These are phyloP conservation scores for Ivindomyrus marchei DNA, from an alignment of 2,113 vertebrate genomes.

Conservation along the genomic window DNA sequence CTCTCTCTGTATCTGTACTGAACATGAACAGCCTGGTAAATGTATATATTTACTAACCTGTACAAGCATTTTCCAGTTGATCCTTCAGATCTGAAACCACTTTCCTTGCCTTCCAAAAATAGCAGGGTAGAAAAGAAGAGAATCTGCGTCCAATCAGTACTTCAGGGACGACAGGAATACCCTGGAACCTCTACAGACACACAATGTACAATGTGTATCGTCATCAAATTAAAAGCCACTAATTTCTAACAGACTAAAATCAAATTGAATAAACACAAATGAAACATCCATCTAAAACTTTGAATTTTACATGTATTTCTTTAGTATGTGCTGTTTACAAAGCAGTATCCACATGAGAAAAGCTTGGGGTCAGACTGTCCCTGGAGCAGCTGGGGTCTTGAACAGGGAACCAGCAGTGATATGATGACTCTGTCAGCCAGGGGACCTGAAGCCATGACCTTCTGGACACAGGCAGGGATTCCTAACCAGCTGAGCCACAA, in stretches of 20 bases:
- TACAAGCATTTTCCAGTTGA: too few relatives aligned
- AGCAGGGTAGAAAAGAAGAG: background rate
- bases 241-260: background rate
- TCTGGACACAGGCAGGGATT: background rate
- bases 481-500: background rate
- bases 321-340: background rate
- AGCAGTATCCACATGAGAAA: background rate
- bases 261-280: background rate
- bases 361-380: background rate
- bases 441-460: background rate
- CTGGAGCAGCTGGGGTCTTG: background rate
- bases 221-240: background rate
- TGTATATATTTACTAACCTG: too few relatives aligned
- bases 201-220: background rate
- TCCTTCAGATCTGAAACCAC: too few relatives aligned
- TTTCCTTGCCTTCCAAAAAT: background rate
- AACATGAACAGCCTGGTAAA: too few relatives aligned
- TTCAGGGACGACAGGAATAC: background rate
- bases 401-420: too few relatives aligned
- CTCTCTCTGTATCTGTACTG: too few relatives aligned
- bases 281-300: too few relatives aligned
- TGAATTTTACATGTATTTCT: background rate
- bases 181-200: background rate
- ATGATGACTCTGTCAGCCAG: too few relatives aligned
- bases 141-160: background rate